phyloP scores from a whole-genome alignment of 2,888 invertebrate species.

The Griposia aprilina region DNA sequence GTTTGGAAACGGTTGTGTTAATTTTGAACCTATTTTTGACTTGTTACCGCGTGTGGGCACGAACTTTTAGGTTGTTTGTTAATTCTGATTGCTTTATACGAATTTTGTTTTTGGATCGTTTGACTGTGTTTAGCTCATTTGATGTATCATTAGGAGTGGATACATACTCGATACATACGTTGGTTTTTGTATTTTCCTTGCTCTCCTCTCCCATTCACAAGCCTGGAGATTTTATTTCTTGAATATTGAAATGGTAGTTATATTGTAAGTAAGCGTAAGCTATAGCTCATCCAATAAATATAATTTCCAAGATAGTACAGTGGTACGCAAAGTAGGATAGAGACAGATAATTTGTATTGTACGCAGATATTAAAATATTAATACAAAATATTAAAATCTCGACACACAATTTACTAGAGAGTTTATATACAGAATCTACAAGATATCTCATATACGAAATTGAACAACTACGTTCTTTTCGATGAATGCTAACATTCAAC shows the following conservation, averaged over 20 bases:
- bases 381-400: neutral
- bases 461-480: conserved; percentile 3
- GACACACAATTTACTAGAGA: neutral
- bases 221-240: too few species aligned
- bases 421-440: neutral
- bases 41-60: conserved; percentile 10
- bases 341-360: too few species aligned
- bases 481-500: conserved; percentile 25
- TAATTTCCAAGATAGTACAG: neutral
- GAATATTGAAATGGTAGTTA: neutral
- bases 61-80: conserved; percentile 33
- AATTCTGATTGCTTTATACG: conserved; percentile 28
- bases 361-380: neutral
- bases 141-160: neutral
- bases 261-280: neutral
- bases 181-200: neutral
- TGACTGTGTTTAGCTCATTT: neutral
- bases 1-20: conserved; percentile 28
- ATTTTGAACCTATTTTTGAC: conserved; percentile 50
- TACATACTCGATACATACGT: too few species aligned
- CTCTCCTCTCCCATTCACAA: neutral
- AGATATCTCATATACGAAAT: conserved; percentile 4
- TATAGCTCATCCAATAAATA: neutral
- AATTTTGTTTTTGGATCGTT: conserved; percentile 21
- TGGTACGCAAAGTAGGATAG: neutral